Conservation (phyloP, 2,113 vertebrate species). For the Galbula dea region DNA sequence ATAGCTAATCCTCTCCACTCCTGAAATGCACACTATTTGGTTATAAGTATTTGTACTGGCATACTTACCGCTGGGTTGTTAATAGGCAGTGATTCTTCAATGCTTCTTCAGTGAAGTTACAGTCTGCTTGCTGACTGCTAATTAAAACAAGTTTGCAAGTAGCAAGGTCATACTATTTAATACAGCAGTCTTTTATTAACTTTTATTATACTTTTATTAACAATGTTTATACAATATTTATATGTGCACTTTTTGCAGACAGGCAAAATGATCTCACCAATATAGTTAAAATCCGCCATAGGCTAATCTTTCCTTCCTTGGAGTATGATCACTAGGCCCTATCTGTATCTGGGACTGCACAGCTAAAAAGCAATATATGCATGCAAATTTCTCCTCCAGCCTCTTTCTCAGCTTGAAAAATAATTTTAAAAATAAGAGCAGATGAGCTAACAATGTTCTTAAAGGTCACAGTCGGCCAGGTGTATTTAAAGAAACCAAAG, state of each 20-base stretch:
- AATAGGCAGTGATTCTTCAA: slow-evolving; percentile 88
- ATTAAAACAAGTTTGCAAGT: slow-evolving; percentile 85
- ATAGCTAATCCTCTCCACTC: slow-evolving; percentile 86
- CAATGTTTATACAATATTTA: slow-evolving; percentile 49
- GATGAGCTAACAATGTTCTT: background rate
- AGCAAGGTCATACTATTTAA: slow-evolving; percentile 81
- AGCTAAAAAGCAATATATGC: background rate
- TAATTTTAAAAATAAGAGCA: background rate
- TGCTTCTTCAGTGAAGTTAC: slow-evolving; percentile 84
- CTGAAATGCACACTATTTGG: slow-evolving; percentile 88
- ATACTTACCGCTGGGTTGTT: slow-evolving; percentile 87
- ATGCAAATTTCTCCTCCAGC: background rate
- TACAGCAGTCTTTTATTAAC: slow-evolving; percentile 72
- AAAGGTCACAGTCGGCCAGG: background rate
- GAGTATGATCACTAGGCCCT: slow-evolving; percentile 14
- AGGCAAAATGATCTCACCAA: slow-evolving; percentile 7
- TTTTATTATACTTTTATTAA: too few relatives aligned
- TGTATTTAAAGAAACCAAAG: background rate
- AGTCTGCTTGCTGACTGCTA: slow-evolving; percentile 86
- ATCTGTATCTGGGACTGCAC: background rate
- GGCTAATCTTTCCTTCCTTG: background rate
- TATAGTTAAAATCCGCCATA: slow-evolving; percentile 36
- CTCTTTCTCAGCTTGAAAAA: background rate
- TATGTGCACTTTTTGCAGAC: slow-evolving; percentile 46
- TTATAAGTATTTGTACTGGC: slow-evolving; percentile 86